A percentile compares a stretch with the other conserved stretches of the same genome.
Conservation (phyloP, 2,797 vertebrate genomes). For the Neostethus bicornis region DNA sequence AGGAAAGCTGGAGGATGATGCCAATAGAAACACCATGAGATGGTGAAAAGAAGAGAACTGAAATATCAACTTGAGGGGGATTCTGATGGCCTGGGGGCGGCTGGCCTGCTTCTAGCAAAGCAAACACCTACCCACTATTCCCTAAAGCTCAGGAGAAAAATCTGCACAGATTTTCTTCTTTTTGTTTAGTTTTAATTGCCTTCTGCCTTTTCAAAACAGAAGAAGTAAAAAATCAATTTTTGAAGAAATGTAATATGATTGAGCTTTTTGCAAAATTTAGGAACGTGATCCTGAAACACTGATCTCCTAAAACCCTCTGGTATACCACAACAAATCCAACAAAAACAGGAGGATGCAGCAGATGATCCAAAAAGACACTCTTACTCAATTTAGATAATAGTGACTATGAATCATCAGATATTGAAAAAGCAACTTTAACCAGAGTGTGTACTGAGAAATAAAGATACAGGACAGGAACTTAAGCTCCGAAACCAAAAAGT, state of each 20-base stretch:
- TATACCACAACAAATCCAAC: slow-evolving; percentile 3
- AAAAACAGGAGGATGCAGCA: not conserved
- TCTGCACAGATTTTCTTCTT: slow-evolving; percentile 18
- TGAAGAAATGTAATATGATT: slow-evolving; percentile 44
- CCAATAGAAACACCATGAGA: slow-evolving; percentile 46
- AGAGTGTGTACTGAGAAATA: slow-evolving; percentile 4
- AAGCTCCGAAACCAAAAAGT: slow-evolving; percentile 6
- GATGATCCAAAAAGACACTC: not conserved
- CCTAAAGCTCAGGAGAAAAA: slow-evolving; percentile 25
- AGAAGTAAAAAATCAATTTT: slow-evolving; percentile 19
- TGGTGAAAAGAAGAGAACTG: slow-evolving; percentile 29
- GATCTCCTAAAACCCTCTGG: slow-evolving; percentile 7
- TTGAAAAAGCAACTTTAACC: not conserved
- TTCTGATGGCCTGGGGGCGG: slow-evolving; percentile 25
- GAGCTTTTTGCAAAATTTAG: slow-evolving; percentile 31
- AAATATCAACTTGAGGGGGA: slow-evolving; percentile 54
- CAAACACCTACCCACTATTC: slow-evolving; percentile 51
- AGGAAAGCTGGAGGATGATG: slow-evolving; percentile 36
- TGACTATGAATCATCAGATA: slow-evolving; percentile 8
- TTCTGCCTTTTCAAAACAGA: slow-evolving; percentile 3
- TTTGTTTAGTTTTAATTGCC: slow-evolving; percentile 15
- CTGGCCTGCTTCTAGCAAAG: slow-evolving; percentile 32
- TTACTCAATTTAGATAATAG: slow-evolving; percentile 6
- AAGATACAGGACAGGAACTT: slow-evolving; percentile 12
- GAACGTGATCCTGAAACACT: slow-evolving; percentile 5